Percentiles rank a stretch among this genome's conserved stretches.
These are phyloP conservation scores for Tenualosa ilisha DNA, from an alignment of 2,797 vertebrate genomes.

Conservation along the genomic window DNA sequence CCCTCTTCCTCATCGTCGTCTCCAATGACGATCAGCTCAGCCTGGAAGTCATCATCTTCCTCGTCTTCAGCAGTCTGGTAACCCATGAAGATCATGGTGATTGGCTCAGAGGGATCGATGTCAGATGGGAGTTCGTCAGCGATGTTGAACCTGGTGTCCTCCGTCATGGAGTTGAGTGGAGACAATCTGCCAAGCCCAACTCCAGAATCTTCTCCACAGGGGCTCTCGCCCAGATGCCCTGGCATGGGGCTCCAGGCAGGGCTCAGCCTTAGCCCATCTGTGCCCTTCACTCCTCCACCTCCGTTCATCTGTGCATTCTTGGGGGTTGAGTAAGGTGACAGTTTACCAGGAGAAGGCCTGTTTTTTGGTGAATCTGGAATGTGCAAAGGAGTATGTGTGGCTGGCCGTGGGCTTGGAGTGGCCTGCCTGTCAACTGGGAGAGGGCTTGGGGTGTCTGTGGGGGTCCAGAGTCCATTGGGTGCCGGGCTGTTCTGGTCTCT, in stretches of 20 bases:
- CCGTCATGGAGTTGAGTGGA: constrained; percentile 57
- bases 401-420: constrained; percentile 34
- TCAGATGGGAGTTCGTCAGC: constrained; percentile 71
- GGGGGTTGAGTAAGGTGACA: constrained; percentile 18
- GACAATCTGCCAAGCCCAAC: constrained; percentile 45
- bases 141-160: constrained; percentile 65
- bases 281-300: constrained; percentile 14
- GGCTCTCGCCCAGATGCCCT: constrained; percentile 52
- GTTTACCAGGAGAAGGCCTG: constrained; percentile 8
- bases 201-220: constrained; percentile 53
- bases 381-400: constrained; percentile 26
- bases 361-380: constrained; percentile 43
- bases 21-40: constrained; percentile 86
- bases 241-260: constrained; percentile 42
- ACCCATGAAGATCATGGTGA: constrained; percentile 98
- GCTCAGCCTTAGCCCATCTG: constrained; percentile 27
- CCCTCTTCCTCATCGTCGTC: constrained; percentile 67
- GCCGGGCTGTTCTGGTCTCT: constrained; percentile 61
- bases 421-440: constrained; percentile 25
- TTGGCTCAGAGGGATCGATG: constrained; percentile 69
- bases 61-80: constrained; percentile 82
- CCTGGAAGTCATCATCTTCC: constrained; percentile 81
- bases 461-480: constrained; percentile 52
- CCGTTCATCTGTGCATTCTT: constrained; percentile 33
- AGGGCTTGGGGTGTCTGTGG: constrained; percentile 61